Evolutionary conservation across 2,113 vertebrate species (phyloP).

Genomic region (Melanostigma gelatinosum): DNA sequence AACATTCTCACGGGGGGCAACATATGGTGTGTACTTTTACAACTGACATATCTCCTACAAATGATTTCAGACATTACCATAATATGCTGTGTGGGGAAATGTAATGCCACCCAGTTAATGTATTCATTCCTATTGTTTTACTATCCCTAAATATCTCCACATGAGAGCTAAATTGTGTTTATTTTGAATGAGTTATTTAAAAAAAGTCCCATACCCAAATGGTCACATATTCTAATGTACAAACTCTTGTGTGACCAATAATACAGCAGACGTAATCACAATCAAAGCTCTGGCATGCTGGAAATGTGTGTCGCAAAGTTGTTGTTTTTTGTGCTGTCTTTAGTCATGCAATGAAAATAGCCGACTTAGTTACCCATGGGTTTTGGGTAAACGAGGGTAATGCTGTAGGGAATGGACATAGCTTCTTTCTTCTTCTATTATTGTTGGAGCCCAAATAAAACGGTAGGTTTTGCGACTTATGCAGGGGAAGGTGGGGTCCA

Average conservation of each 20-base stretch:
- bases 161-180: neutral
- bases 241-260: neutral
- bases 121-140: neutral
- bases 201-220: constrained; percentile 1
- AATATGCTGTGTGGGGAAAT: constrained; percentile 9
- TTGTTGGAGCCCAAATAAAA: neutral
- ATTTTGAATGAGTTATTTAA: neutral
- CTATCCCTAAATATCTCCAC: neutral
- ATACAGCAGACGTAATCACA: neutral
- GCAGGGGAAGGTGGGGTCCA: neutral
- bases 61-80: neutral
- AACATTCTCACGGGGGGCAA: constrained; percentile 9
- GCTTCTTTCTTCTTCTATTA: neutral
- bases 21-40: constrained; percentile 12
- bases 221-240: neutral
- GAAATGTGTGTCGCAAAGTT: neutral
- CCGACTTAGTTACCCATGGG: neutral
- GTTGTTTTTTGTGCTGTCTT: neutral
- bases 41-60: constrained; percentile 1
- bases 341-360: constrained; percentile 5
- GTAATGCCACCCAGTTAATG: neutral
- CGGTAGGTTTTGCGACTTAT: neutral
- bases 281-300: neutral
- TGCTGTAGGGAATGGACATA: neutral
- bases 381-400: neutral